Base-by-base conservation (phyloP, 1,140 invertebrate genomes). In the Cherax destructor region DNA sequence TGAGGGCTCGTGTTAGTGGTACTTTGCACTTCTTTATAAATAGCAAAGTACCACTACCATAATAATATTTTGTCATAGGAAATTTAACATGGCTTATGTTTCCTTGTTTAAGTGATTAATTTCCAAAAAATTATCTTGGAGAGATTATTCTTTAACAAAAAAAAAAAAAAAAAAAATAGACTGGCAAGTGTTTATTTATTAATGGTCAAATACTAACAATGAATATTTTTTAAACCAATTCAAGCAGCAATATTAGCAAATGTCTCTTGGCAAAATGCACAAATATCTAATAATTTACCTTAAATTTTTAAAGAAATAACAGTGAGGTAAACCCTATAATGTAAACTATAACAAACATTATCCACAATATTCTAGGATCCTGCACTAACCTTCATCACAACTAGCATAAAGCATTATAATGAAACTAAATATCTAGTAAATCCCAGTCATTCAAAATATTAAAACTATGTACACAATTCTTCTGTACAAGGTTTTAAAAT, bases 371-470 rank as follows among this genome's bases (percentile, higher is more conserved):
- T 21, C 24, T 6, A 56, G 50, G 47, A 81, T 50, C 50, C 13
- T 24, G 79, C 79, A 81, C 79, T 81, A 81, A 81, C 79, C 79
- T 81, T 81, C 9, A 81, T 81, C 79, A 81, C 79, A 81, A 81
- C 79, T 81, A 81, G 79, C 79, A 52, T 50, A 81, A 59, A 81
- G 56, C 50, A n/a, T 24, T 56, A 13, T 56, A 56, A 30, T 0
- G 50, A 52, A 81, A 81, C 79, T 59, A 81, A 81, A 24, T 11
- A 30, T 59, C 50, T 79, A 79, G 41, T 47, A 79, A 79, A 50
- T 56, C 41, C 56, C 4, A n/a, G 18, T 56, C 79, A 50, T 81
- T 56, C 5, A 81, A 41, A 65, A 65, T 21, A 65, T 16, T 18
- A 21, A 18, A 81, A 24, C 6, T 74, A 74, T 74, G n/a, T 74